Conservation (phyloP, 2,797 vertebrate genomes). For the Neosilurus hyrtlii region DNA sequence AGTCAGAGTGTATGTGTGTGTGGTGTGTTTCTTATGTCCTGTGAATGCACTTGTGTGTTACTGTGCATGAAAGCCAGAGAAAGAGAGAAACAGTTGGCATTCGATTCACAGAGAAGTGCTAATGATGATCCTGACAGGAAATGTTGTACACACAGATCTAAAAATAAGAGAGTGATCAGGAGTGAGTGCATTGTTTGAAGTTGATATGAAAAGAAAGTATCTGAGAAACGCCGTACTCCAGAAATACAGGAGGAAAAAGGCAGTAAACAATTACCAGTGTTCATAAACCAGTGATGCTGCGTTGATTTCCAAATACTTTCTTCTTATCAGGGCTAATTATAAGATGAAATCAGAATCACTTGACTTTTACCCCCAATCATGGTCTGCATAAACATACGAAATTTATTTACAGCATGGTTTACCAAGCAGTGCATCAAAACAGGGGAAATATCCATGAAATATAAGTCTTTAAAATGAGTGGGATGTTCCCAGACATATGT, state of each 20-base stretch:
- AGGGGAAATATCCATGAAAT: constrained; percentile 10
- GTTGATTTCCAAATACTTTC: constrained; percentile 16
- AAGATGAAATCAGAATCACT: constrained; percentile 25
- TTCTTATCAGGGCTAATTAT: constrained; percentile 33
- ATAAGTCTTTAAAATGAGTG: constrained; percentile 23
- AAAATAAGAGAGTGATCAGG: constrained; percentile 49
- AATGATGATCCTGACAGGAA: constrained; percentile 53
- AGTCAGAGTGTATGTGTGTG: constrained; percentile 22
- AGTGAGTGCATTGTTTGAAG: constrained; percentile 39
- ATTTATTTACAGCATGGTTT: constrained; percentile 12
- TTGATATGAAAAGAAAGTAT: constrained; percentile 17
- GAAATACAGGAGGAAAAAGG: not conserved
- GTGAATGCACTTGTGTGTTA: constrained; percentile 34
- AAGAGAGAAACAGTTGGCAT: constrained; percentile 53
- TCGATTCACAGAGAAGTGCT: constrained; percentile 42
- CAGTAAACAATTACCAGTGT: constrained; percentile 38
- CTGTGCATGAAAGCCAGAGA: constrained; percentile 35
- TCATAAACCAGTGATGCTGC: constrained; percentile 39
- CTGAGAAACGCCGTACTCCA: constrained; percentile 11
- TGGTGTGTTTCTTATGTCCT: constrained; percentile 24
- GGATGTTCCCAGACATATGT: constrained; percentile 27
- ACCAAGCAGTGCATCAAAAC: not conserved
- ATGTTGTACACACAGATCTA: constrained; percentile 47
- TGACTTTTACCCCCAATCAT: constrained; percentile 41
- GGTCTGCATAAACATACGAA: not conserved